Evolutionary conservation across 2,113 vertebrate species (phyloP), one percentile per base, ranked within the genome.

Genomic region (Perca flavescens): DNA sequence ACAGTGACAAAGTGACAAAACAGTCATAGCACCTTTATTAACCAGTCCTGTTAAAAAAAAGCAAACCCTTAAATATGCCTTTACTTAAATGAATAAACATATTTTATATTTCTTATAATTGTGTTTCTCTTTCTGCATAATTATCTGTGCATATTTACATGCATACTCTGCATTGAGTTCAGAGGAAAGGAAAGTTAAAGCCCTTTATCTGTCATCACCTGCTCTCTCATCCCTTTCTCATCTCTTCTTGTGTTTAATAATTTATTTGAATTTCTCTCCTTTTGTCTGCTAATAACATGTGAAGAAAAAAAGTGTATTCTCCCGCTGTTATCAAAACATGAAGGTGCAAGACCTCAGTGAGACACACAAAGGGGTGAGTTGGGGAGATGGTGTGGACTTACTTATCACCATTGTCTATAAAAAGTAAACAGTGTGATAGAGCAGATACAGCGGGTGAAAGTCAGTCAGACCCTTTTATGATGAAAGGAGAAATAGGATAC

Each of bases 401-500:
- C 94, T 92, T 88, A 93, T 94, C 95, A 81, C 95, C 93, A 95
- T 94, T 94, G 91, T 94, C 86, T 95, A 95, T 92, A 95, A 96
- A 95, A 96, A 95, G 94, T 92, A 95, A 94, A 94, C 93, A 90
- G 91, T 92, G 90, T 91, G 89, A 92, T 85, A 88, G 85, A 87
- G 90, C 83, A 87, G 87, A 90, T 81, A 89, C 86, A 88, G 89
- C 82, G 91, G 91, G 87, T 83, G 93, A 90, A 95, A 96, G 92
- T 92, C 90, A 93, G 92, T 92, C 91, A 91, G 93, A 84, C 79
- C 92, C 93, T 96, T 96, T 96, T 96, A 94, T 92, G 94, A 93
- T 93, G 92, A 88, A 89, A 88, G 90, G 91, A 83, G 97, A 97
- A 98, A 97, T 87, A 86, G 89, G 96, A 97, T 98, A 97, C 91